Evolutionary conservation across 1,140 invertebrate species (phyloP), one percentile per base, ranked within the genome.

Genomic region (Asbolus verrucosus): DNA sequence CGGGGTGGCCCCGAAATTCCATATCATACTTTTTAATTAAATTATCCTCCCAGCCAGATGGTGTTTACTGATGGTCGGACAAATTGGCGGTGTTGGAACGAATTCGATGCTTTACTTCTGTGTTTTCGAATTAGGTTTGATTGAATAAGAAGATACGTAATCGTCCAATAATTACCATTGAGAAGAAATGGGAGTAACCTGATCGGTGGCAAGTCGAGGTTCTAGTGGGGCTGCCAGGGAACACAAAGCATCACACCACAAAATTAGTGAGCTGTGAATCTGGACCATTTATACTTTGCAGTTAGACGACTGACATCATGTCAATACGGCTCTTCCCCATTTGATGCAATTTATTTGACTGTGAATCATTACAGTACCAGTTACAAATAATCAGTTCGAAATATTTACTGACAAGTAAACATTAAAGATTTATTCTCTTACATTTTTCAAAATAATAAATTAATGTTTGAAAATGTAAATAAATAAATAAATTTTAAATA

Each of bases 221-320:
- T 38, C 43, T 19, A 39, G 13, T 43, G 38, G 18, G 63, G 31
- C 21, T 65, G 36, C 30, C 30, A 67, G 62, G 68, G 59, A 54
- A 43, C 30, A 71, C 69, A 73, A 73, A 65, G 65, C 63, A 60
- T 71, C 69, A 69, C 72, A 71, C 72, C 72, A 73, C 66, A 71
- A 65, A 73, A 71, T 71, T 73, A 69, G 38, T 33, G 65, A 73
- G 59, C 71, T 69, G 71, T 67, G 68, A 70, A 72, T 73, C 24
- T 67, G 60, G 61, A 21, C 46, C 67, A 67, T 54, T 21, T 41
- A 18, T 61, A 70, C 19, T 70, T 59, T 65, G 67, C 67, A 65
- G 71, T 72, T 67, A 24, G 54, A 36, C 13, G 41, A 27, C 24
- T 3, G 16, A 16, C 41, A 19, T 2, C 33, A n/a, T 6, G n/a